phyloP scores from a whole-genome alignment of 2,888 invertebrate species.

The Chloroclystis v-ata region DNA sequence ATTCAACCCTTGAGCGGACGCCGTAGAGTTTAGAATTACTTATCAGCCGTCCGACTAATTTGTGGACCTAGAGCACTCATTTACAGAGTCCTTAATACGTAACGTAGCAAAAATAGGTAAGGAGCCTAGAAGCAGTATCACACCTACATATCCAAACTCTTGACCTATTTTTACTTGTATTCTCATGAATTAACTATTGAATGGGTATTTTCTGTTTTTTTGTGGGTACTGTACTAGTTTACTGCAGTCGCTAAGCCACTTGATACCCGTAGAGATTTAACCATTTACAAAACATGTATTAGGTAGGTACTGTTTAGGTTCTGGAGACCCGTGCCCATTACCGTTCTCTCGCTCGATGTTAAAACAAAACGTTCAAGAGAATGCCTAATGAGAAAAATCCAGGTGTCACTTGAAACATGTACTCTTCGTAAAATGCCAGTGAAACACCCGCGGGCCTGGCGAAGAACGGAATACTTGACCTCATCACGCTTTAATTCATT shows the following conservation, averaged over 20 bases:
- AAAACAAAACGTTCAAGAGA: conserved; percentile 13
- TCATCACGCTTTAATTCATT: conserved; percentile 1
- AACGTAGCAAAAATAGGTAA: conserved; percentile 13
- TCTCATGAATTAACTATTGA: too few species aligned
- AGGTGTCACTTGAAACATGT: conserved; percentile 20
- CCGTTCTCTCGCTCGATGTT: background rate
- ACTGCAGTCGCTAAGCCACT: too few species aligned
- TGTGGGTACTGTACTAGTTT: too few species aligned
- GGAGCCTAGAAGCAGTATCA: background rate
- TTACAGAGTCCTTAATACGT: conserved; percentile 24
- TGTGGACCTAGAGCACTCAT: conserved; percentile 22
- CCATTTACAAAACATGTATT: too few species aligned
- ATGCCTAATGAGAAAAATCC: conserved; percentile 32
- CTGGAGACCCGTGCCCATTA: too few species aligned
- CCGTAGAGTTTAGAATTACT: conserved; percentile 16
- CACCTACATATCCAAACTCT: too few species aligned
- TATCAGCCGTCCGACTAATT: conserved; percentile 6
- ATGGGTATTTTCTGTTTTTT: too few species aligned
- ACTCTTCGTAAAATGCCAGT: conserved; percentile 18
- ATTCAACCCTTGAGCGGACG: conserved; percentile 14
- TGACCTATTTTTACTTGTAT: too few species aligned
- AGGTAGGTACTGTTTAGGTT: too few species aligned
- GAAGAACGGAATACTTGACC: conserved; percentile 4
- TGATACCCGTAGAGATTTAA: too few species aligned
- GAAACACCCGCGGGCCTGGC: conserved; percentile 1